Evolutionary conservation across 2,888 invertebrate species (phyloP), one percentile per base, ranked within the genome.

Genomic region (Erebia ligea): DNA sequence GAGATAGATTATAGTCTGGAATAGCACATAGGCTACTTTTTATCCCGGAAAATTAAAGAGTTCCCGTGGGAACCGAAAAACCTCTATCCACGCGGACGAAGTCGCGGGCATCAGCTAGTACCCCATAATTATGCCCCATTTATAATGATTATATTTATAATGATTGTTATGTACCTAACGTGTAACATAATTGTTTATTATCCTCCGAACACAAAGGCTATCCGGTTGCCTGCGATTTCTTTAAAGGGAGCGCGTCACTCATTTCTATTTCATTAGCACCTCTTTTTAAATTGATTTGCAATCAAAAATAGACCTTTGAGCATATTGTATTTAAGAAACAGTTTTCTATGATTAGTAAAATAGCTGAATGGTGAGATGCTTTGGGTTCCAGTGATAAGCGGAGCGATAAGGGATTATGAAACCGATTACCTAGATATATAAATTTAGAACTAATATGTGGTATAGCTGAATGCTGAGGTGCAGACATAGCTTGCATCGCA

Each of bases 241-340:
- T 69, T 42, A 67, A 67, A 67, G 56, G 54, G 57, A 70, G 67
- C 62, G 45, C 34, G 62, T 62, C 61, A 66, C 57, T 73, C 63
- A 57, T 68, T 68, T 58, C 64, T 70, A 63, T 73, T 73, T 66
- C 62, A 70, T 73, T 73, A 70, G 34, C 67, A 50, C 45, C 58
- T 58, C 67, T 67, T 67, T 67, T 25, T 2, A 42, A 42, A 34
- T 1, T 10, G 4, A 9, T 48, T 11, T 25, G 1, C 25, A 58
- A 25, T 67, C 13, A 2, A 48, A 67, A 67, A 34, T 25, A n/a
- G 19, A 48, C 58, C 17, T 17, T 67, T 48, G 4, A 6, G 0
- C 10, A 11, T 45, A 3, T 25, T 25, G 9, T 9, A 5, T 5
- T 48, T 48, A 40, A 58, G 48, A 58, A 17, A 48, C 48, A 67